Conservation (phyloP, 2,797 vertebrate genomes). For the Propithecus perrieri region DNA sequence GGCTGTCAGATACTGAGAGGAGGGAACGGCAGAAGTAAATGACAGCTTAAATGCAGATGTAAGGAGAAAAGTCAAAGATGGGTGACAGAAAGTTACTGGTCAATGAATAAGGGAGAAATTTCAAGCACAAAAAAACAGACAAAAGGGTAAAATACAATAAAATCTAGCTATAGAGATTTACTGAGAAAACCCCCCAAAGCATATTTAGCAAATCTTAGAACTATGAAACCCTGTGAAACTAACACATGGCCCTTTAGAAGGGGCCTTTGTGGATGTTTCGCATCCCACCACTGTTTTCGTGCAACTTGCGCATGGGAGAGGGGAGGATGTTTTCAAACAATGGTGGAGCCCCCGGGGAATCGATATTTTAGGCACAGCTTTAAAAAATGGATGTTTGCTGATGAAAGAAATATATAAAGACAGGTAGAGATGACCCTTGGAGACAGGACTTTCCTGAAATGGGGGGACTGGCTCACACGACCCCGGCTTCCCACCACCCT, state of each 20-base stretch:
- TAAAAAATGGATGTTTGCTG: conserved; percentile 27
- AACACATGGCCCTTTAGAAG: conserved; percentile 85
- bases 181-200: conserved; percentile 90
- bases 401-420: not conserved
- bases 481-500: no score
- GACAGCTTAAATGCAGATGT: conserved; percentile 93
- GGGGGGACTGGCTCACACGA: not conserved
- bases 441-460: not conserved
- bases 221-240: conserved; percentile 87
- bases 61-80: conserved; percentile 92
- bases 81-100: conserved; percentile 91
- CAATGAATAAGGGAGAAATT: conserved; percentile 89
- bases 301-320: conserved; percentile 75
- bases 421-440: not conserved
- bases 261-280: conserved; percentile 79
- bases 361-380: conserved; percentile 19
- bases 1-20: conserved; percentile 91
- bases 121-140: conserved; percentile 87
- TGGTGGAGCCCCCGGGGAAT: not conserved
- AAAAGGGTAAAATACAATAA: conserved; percentile 93
- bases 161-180: conserved; percentile 91
- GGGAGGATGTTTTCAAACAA: conserved; percentile 78
- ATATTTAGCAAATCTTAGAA: conserved; percentile 87
- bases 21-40: conserved; percentile 86
- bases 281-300: conserved; percentile 77